A percentile compares a stretch with the other conserved stretches of the same genome.
phyloP scores from a whole-genome alignment of 2,113 vertebrate species.

The Plestiodon gilberti region DNA sequence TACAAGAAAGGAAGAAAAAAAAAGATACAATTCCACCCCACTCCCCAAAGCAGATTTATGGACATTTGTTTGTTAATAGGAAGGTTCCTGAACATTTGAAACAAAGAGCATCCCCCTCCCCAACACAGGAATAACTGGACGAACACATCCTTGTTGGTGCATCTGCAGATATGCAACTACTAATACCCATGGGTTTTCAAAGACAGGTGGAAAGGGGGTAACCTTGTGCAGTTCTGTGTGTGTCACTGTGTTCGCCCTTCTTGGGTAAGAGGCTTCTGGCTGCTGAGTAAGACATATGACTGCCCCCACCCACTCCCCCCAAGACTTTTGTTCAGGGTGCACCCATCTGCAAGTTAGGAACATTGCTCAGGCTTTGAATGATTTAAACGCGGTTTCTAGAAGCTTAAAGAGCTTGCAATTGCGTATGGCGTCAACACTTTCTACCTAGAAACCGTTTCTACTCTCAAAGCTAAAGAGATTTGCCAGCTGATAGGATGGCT shows the following conservation, averaged over 20 bases:
- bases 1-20: not conserved
- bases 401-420: not conserved
- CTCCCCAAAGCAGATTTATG: constrained; percentile 4
- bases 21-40: not conserved
- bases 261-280: not conserved
- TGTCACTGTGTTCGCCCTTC: not conserved
- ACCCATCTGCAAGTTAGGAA: not conserved
- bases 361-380: constrained; percentile 9
- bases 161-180: no score
- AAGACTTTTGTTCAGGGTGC: not conserved
- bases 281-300: not conserved
- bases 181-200: not conserved
- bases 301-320: no score
- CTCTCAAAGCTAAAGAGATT: not conserved
- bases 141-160: not conserved
- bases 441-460: not conserved
- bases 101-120: not conserved
- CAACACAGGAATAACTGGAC: not conserved
- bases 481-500: not conserved
- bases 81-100: not conserved
- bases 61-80: not conserved
- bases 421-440: not conserved
- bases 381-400: not conserved
- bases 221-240: not conserved
- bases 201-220: not conserved